These are phyloP conservation scores for Mythimna vitellina DNA, from an alignment of 2,888 invertebrate genomes.

Conservation along the genomic window DNA sequence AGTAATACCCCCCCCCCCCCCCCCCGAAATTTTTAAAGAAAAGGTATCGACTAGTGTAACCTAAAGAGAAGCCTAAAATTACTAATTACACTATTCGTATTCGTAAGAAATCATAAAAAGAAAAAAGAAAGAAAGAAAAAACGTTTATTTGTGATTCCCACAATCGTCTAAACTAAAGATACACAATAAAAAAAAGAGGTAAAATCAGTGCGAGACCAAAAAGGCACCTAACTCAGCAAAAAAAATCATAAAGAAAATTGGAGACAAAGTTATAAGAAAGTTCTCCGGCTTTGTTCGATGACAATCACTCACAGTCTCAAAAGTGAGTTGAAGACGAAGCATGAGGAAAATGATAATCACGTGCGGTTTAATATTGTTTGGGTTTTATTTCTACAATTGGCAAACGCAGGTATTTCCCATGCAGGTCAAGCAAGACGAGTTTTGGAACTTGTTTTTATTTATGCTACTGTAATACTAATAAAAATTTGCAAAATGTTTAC, in stretches of 20 bases:
- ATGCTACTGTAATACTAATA: not conserved
- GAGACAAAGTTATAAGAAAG: not conserved
- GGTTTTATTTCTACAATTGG: not conserved
- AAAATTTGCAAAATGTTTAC: not conserved
- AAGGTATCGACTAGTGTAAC: too few relatives aligned
- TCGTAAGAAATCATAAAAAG: not conserved
- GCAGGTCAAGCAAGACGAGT: not conserved
- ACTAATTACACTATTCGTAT: not conserved
- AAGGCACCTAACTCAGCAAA: too few relatives aligned
- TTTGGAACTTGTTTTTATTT: not conserved
- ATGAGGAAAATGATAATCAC: not conserved
- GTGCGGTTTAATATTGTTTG: not conserved
- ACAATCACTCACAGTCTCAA: not conserved
- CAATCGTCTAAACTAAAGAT: too few relatives aligned
- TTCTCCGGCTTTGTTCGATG: not conserved
- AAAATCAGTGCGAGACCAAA: too few relatives aligned
- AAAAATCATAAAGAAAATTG: constrained; percentile 7
- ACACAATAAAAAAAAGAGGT: too few relatives aligned
- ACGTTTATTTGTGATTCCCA: too few relatives aligned
- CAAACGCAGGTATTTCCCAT: not conserved
- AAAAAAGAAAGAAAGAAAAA: too few relatives aligned
- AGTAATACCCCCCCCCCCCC: too few relatives aligned
- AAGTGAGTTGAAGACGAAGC: too few relatives aligned
- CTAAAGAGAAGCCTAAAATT: too few relatives aligned
- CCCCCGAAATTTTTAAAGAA: too few relatives aligned